phyloP scores from a whole-genome alignment of 2,888 invertebrate genomes.

The Phyto melanocephala region DNA sequence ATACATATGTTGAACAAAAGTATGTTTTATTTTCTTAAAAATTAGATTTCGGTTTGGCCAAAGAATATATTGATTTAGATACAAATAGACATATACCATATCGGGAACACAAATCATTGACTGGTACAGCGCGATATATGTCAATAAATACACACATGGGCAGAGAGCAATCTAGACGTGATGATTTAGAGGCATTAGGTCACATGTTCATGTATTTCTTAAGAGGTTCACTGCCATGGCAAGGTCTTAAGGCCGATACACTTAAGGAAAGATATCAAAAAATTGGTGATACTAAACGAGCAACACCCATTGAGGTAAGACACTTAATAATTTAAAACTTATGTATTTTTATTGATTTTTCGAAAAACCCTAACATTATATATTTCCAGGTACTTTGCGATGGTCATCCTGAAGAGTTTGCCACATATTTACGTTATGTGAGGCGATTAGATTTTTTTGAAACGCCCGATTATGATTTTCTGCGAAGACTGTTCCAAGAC shows the following conservation, averaged over 20 bases:
- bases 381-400: conserved; percentile 85
- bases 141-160: conserved; percentile 99
- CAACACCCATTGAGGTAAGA: conserved; percentile 97
- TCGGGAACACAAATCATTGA: conserved; percentile 99
- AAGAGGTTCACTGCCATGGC: conserved; percentile 99
- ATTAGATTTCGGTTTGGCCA: conserved; percentile 99
- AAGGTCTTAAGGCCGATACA: conserved; percentile 99
- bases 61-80: conserved; percentile 99
- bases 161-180: conserved; percentile 99
- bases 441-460: conserved; percentile 99
- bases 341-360: too few relatives aligned
- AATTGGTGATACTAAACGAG: conserved; percentile 99
- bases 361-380: too few relatives aligned
- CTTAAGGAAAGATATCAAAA: conserved; percentile 99
- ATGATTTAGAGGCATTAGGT: conserved; percentile 99
- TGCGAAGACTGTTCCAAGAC: conserved; percentile 96
- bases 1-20: too few relatives aligned
- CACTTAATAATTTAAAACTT: too few relatives aligned
- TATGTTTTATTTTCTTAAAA: conserved; percentile 14
- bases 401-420: conserved; percentile 96
- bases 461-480: conserved; percentile 99
- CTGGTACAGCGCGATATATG: conserved; percentile 99
- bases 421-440: conserved; percentile 98
- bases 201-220: conserved; percentile 99
- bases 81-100: conserved; percentile 99